These are phyloP conservation scores for Philantomba maxwellii DNA, from an alignment of 2,113 vertebrate species.

Conservation along the genomic window DNA sequence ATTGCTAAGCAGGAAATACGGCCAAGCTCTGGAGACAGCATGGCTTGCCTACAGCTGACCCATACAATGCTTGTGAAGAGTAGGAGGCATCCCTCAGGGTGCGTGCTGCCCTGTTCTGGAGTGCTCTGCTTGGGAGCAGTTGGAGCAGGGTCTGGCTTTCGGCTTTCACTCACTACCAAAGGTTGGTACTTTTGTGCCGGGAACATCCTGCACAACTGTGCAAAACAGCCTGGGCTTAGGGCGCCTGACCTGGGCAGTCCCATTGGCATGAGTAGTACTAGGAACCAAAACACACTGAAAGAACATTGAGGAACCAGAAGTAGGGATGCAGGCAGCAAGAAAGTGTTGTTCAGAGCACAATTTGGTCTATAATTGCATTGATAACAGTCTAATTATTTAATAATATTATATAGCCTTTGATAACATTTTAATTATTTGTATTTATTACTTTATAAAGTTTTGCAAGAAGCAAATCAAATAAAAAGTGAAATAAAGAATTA, in stretches of 20 bases:
- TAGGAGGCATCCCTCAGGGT: not conserved
- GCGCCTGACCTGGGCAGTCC: rapidly evolving
- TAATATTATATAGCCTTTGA: not conserved
- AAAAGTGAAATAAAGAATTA: constrained; percentile 11
- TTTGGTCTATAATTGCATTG: not conserved
- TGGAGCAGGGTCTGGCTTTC: not conserved
- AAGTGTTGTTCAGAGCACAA: not conserved
- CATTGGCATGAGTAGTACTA: no score
- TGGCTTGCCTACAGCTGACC: not conserved
- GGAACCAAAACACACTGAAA: not conserved
- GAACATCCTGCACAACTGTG: not conserved
- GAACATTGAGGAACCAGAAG: rapidly evolving
- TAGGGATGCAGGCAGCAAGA: not conserved
- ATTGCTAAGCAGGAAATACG: not conserved
- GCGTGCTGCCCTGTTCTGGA: not conserved
- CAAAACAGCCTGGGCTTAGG: not conserved
- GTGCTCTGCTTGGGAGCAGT: not conserved
- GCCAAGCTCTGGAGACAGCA: not conserved
- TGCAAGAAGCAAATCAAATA: not conserved
- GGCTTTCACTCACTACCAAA: not conserved
- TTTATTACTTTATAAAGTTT: not conserved
- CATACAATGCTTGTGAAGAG: not conserved
- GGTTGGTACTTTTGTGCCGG: not conserved
- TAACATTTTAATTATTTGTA: not conserved
- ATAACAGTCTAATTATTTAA: not conserved